phyloP scores from a whole-genome alignment of 2,888 invertebrate genomes.

The Aspidiotus rigidus region DNA sequence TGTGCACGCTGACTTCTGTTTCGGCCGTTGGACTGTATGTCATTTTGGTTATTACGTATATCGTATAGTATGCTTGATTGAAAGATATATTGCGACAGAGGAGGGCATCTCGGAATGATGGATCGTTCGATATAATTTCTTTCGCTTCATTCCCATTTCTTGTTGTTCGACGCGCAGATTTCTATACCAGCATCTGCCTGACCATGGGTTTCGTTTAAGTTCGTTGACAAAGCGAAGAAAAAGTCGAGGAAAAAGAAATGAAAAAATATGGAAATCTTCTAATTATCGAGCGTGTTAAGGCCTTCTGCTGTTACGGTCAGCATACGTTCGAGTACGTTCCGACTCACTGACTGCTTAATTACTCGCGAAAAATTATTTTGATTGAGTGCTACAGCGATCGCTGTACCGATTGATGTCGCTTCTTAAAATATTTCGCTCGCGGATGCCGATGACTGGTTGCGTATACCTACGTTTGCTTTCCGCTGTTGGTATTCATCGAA shows the following conservation, averaged over 20 bases:
- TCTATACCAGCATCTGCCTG: background rate
- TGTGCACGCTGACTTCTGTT: background rate
- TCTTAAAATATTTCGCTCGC: too few relatives aligned
- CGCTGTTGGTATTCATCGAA: too few relatives aligned
- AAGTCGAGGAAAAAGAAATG: background rate
- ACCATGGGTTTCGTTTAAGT: background rate
- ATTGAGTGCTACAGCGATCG: background rate
- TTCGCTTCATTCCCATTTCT: background rate
- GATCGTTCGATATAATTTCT: background rate
- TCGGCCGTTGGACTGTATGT: too few relatives aligned
- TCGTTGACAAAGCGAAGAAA: background rate
- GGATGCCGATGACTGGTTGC: too few relatives aligned
- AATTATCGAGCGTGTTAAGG: background rate
- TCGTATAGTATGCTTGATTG: too few relatives aligned
- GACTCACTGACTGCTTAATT: constrained; percentile 1
- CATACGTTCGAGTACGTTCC: constrained; percentile 2
- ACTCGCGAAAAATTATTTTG: constrained; percentile 3
- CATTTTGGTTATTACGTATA: too few relatives aligned
- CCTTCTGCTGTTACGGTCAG: background rate
- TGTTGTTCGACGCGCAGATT: background rate
- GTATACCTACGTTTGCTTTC: too few relatives aligned
- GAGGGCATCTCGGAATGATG: background rate
- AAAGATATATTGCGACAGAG: too few relatives aligned
- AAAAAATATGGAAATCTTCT: background rate
- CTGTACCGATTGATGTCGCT: too few relatives aligned